Percentiles rank a stretch among this genome's conserved stretches.
Conservation (phyloP, 2,888 invertebrate genomes). For the Melinaea marsaeus region DNA sequence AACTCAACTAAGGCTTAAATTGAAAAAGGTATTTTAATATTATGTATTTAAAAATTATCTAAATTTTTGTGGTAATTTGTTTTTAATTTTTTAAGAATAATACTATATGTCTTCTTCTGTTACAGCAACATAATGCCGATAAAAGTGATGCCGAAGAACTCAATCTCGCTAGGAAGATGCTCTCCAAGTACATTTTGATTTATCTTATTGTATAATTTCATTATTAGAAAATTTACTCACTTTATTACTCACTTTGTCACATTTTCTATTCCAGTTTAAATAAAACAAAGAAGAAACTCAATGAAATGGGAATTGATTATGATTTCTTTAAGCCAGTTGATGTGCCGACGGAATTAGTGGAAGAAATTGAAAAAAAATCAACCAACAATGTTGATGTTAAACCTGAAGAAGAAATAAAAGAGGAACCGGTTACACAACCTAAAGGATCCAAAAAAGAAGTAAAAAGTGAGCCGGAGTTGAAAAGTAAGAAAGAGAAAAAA, state of each 20-base stretch:
- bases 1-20: slow-evolving; percentile 55
- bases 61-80: not conserved
- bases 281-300: slow-evolving; percentile 67
- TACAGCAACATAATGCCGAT: slow-evolving; percentile 59
- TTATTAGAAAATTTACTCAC: not conserved
- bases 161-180: slow-evolving; percentile 55
- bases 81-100: not conserved
- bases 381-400: slow-evolving; percentile 19
- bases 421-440: slow-evolving; percentile 26
- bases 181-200: slow-evolving; percentile 52
- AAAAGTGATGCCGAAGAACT: slow-evolving; percentile 57
- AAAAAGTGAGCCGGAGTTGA: slow-evolving; percentile 27
- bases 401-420: slow-evolving; percentile 20
- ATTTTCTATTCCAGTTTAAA: slow-evolving; percentile 52
- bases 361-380: slow-evolving; percentile 27
- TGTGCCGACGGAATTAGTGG: slow-evolving; percentile 54
- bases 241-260: not conserved
- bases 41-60: slow-evolving; percentile 10
- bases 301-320: slow-evolving; percentile 72
- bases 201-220: slow-evolving; percentile 14
- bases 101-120: slow-evolving; percentile 15
- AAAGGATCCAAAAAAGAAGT: slow-evolving; percentile 32
- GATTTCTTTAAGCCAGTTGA: slow-evolving; percentile 72
- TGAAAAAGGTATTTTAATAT: slow-evolving; percentile 49
- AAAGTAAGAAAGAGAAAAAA: not conserved